Conservation (phyloP, 64 coral and sea anemone genomes). For the Porites australiensis region DNA sequence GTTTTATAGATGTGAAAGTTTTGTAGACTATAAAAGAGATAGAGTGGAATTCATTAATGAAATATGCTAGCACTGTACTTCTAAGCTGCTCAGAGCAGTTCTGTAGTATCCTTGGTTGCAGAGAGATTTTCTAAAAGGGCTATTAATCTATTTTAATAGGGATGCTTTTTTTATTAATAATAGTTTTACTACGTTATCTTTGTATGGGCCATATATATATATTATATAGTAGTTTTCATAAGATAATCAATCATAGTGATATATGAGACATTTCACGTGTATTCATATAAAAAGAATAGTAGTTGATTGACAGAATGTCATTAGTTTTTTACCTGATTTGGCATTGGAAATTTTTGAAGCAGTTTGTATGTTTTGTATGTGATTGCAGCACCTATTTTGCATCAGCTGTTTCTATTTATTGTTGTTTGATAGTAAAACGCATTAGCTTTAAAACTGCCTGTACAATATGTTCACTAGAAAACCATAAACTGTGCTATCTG, state of each 20-base stretch:
- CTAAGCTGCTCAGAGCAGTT: constrained; percentile 26
- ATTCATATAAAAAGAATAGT: not conserved
- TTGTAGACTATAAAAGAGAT: not conserved
- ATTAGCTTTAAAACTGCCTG: not conserved
- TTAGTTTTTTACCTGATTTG: constrained; percentile 44
- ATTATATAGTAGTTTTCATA: constrained; percentile 29
- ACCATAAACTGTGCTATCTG: too few species aligned
- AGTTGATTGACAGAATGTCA: not conserved
- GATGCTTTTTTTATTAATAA: constrained; percentile 40
- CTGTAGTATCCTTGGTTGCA: not conserved
- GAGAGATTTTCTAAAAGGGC: constrained; percentile 59
- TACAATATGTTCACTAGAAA: not conserved
- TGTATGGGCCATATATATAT: constrained; percentile 46
- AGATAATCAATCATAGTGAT: constrained; percentile 45
- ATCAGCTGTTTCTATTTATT: constrained; percentile 5
- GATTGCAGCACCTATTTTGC: constrained; percentile 10
- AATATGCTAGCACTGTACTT: not conserved
- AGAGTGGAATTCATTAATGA: constrained; percentile 6
- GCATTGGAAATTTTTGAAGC: constrained; percentile 11
- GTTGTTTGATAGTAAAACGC: not conserved
- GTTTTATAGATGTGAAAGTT: constrained; percentile 23
- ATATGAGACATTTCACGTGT: constrained; percentile 8
- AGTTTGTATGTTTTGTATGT: not conserved
- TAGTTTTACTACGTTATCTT: constrained; percentile 35
- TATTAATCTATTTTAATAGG: constrained; percentile 32